Evolutionary conservation across 2,113 vertebrate genomes (phyloP).

Genomic region (Steatornis caripensis): DNA sequence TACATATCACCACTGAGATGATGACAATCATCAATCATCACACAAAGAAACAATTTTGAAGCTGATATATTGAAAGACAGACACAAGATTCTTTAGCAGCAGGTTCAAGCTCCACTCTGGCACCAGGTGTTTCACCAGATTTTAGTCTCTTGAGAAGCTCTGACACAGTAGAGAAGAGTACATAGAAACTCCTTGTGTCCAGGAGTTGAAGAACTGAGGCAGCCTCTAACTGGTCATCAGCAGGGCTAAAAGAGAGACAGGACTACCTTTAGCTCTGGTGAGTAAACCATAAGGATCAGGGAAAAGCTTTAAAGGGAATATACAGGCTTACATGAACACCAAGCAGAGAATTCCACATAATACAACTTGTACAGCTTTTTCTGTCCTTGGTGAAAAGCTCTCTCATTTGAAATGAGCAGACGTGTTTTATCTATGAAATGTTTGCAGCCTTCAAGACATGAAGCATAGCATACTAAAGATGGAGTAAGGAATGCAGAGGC

Average conservation of each 20-base stretch:
- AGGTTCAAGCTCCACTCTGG: neutral
- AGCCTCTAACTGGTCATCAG: neutral
- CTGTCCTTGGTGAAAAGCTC: neutral
- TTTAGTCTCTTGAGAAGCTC: neutral
- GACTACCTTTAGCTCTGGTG: neutral
- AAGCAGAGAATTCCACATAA: neutral
- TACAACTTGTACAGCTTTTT: neutral
- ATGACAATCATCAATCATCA: neutral
- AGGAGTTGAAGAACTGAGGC: neutral
- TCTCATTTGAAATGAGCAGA: neutral
- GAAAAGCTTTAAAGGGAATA: neutral
- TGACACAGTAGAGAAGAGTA: neutral
- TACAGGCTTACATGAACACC: neutral
- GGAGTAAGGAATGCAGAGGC: neutral
- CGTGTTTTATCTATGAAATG: neutral
- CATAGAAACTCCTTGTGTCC: neutral
- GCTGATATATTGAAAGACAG: neutral
- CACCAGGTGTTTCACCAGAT: neutral
- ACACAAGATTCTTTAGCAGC: neutral
- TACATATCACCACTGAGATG: neutral
- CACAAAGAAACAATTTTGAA: neutral
- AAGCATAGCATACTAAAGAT: neutral
- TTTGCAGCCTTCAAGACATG: neutral
- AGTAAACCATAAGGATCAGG: neutral
- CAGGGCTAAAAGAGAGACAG: neutral